Percentiles rank a stretch among this genome's conserved stretches.
Conservation (phyloP, 2,113 vertebrate species). For the Atrichornis clamosus region DNA sequence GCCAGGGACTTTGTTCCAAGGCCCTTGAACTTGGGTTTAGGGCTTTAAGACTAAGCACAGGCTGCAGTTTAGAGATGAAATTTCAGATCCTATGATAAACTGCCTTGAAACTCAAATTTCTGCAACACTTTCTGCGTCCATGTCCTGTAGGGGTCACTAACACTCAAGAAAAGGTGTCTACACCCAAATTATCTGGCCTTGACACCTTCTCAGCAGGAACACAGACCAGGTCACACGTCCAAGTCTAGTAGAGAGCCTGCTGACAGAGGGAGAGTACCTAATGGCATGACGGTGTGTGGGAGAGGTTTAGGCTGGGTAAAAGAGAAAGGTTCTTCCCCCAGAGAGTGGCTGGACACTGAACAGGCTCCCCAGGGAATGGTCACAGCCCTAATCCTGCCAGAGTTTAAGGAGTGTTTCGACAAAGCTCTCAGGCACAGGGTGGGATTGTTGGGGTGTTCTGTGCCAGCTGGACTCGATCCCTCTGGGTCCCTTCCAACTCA, state of each 20-base stretch:
- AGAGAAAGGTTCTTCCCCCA: not conserved
- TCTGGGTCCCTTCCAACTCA: not conserved
- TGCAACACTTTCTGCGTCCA: not conserved
- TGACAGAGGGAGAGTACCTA: not conserved
- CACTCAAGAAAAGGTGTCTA: not conserved
- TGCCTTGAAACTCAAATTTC: not conserved
- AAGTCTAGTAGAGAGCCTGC: not conserved
- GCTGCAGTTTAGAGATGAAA: not conserved
- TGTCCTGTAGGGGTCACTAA: not conserved
- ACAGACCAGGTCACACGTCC: fast-evolving
- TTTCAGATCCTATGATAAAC: not conserved
- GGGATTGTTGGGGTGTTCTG: not conserved
- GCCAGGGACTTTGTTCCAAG: not conserved
- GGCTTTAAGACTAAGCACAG: not conserved
- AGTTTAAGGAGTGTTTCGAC: not conserved
- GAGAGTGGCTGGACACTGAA: not conserved
- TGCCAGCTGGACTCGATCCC: not conserved
- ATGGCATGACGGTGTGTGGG: not conserved
- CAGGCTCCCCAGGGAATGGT: not conserved
- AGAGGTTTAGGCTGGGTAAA: not conserved
- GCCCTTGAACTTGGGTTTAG: not conserved
- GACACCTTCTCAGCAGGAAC: not conserved
- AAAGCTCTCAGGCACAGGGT: not conserved
- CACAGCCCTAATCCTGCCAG: not conserved
- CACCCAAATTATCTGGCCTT: fast-evolving